phyloP scores from a whole-genome alignment of 53 echinoderm and acorn worm species.

The Actinopyga echinites region DNA sequence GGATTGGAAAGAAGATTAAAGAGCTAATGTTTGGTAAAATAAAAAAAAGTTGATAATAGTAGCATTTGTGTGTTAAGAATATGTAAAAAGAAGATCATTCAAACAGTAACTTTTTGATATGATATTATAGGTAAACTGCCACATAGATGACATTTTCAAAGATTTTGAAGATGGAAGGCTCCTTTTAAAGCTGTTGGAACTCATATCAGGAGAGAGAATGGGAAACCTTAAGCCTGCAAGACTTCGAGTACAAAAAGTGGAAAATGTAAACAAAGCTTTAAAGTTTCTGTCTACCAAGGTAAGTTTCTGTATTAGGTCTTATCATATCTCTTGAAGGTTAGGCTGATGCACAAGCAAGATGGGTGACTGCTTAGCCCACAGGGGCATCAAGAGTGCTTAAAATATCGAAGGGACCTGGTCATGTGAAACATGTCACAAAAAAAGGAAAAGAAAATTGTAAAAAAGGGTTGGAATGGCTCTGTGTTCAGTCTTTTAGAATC shows the following conservation, averaged over 20 bases:
- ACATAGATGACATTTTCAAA: slow-evolving; percentile 78
- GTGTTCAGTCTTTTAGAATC: too few species aligned
- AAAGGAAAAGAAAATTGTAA: too few species aligned
- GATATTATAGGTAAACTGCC: slow-evolving; percentile 59
- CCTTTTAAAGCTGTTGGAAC: slow-evolving; percentile 80
- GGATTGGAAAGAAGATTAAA: neutral
- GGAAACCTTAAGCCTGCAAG: slow-evolving; percentile 78
- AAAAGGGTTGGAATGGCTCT: too few species aligned
- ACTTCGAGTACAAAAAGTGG: slow-evolving; percentile 89
- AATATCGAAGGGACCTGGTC: too few species aligned
- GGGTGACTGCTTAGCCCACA: too few species aligned
- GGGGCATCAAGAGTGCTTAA: too few species aligned
- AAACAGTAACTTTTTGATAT: neutral
- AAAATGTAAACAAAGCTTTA: slow-evolving; percentile 87
- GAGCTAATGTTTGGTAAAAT: neutral
- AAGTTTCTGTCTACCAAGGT: slow-evolving; percentile 89
- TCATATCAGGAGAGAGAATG: slow-evolving; percentile 84
- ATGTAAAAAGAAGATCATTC: too few species aligned
- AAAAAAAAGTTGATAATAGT: neutral
- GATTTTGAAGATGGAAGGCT: slow-evolving; percentile 89
- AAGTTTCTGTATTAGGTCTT: neutral
- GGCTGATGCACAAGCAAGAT: too few species aligned
- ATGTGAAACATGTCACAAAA: too few species aligned
- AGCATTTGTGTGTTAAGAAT: neutral
- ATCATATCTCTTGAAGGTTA: too few species aligned